These are phyloP conservation scores for Masnerella sp. DNA, from an alignment of 2,888 invertebrate genomes.

Conservation along the genomic window DNA sequence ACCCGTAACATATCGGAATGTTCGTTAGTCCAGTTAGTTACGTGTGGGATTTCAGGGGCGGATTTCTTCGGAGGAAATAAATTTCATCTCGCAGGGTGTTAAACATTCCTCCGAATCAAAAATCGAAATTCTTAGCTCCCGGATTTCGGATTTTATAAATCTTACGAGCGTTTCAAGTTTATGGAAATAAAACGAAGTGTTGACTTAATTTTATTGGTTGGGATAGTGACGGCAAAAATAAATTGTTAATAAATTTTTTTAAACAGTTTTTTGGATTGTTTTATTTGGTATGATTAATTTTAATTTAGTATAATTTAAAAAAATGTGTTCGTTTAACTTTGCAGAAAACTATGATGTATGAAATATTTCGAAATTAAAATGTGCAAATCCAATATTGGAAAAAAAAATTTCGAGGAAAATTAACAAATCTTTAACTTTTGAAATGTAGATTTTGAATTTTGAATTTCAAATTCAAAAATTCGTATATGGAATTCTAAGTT, in stretches of 20 bases:
- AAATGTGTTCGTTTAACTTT: too few species aligned
- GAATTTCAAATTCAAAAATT: too few species aligned
- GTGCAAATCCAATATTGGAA: too few species aligned
- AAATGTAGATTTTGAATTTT: too few species aligned
- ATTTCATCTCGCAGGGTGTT: slow-evolving; percentile 32
- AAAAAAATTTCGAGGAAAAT: too few species aligned
- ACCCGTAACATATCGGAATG: slow-evolving; percentile 41
- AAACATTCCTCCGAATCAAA: slow-evolving; percentile 36
- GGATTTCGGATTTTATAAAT: slow-evolving; percentile 29
- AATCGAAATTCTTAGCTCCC: slow-evolving; percentile 32
- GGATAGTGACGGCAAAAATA: slow-evolving; percentile 6
- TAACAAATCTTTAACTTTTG: too few species aligned
- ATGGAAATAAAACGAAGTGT: slow-evolving; percentile 16
- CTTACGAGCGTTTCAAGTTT: slow-evolving; percentile 10
- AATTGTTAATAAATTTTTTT: slow-evolving; percentile 2
- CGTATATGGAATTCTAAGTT: too few species aligned
- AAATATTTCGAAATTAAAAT: too few species aligned
- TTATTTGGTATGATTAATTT: slow-evolving; percentile 24
- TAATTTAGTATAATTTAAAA: too few species aligned
- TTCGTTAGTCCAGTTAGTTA: slow-evolving; percentile 48
- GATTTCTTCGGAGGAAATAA: slow-evolving; percentile 51
- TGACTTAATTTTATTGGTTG: slow-evolving; percentile 23
- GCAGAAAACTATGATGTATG: too few species aligned
- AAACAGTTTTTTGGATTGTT: neutral
- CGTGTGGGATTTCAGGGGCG: slow-evolving; percentile 45